Base-by-base conservation (phyloP, 2,888 invertebrate species). In the Cacoxenus indagator region DNA sequence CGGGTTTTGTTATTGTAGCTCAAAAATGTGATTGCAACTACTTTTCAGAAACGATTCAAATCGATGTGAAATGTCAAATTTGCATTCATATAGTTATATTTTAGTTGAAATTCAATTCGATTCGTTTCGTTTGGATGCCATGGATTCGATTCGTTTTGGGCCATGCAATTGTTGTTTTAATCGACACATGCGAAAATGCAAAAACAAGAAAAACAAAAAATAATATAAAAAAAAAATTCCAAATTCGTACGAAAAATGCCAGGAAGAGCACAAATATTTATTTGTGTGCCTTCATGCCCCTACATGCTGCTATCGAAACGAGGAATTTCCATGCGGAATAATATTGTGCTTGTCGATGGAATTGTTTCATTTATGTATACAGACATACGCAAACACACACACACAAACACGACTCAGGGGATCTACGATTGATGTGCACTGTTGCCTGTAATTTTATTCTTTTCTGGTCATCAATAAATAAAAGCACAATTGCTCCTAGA, bases 271-370 rank as follows among this genome's bases (percentile, higher is more conserved):
- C 9, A 62, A 45, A 62, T 45, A 43, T 62, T 62, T 45, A 22
- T 45, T 62, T 62, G 24, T 31, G 31, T 62, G 45, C 61, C 22
- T 5, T 51, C 37, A 37, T 37, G 37, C n/a, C n/a, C n/a, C n/a
- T n/a, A n/a, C 37, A 37, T 11, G 14, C 9, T 51, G 22, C 51
- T 22, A 51, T 51, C 51, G 51, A 45, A 31, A 31, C 17, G 37
- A 62, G 43, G 24, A 19, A 62, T 62, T 22, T 26, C 61, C 22
- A 43, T 45, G 22, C 17, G 19, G 43, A 62, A 62, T 62, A 62
- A 62, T 62, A 62, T 62, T 62, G 43, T 43, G 43, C 61, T 62
- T 43, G 61, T 59, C 59, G 19, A 59, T 37, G 59, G 59, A 29
- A 59, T 59, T 37, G 59, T 59, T 59, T 37, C 22, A 59, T 19